These are phyloP conservation scores for Callipepla squamata DNA, from an alignment of 2,113 vertebrate species.

Conservation along the genomic window DNA sequence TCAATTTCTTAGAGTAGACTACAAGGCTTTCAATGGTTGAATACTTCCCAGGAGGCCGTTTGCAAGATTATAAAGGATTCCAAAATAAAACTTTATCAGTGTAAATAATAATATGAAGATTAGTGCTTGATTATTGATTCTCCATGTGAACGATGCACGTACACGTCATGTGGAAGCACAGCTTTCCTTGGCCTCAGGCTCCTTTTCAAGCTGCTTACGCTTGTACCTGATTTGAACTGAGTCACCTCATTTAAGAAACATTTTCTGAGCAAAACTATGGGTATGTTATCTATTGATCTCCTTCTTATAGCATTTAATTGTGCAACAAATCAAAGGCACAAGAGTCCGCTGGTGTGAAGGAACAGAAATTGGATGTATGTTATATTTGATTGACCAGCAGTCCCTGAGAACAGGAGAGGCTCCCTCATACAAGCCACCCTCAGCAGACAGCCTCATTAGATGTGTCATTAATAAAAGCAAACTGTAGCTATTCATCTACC, in stretches of 20 bases:
- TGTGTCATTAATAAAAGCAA: not conserved
- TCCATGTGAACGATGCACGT: not conserved
- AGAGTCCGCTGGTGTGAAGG: not conserved
- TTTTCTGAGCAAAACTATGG: conserved; percentile 21
- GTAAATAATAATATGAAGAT: not conserved
- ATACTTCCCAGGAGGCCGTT: not conserved
- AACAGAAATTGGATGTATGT: not conserved
- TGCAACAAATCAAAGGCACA: conserved; percentile 33
- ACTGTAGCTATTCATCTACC: not conserved
- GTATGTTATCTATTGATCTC: not conserved
- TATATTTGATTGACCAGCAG: not conserved
- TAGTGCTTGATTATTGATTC: not conserved
- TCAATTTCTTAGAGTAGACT: not conserved
- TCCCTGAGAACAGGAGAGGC: not conserved
- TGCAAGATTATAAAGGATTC: not conserved
- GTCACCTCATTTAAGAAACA: conserved; percentile 11
- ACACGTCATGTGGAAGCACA: not conserved
- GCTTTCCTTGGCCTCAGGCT: not conserved
- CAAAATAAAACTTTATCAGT: not conserved
- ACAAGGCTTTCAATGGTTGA: not conserved
- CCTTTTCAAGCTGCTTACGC: not conserved
- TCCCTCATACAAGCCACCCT: not conserved
- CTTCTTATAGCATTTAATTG: conserved; percentile 20
- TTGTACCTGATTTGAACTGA: not conserved
- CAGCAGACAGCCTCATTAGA: not conserved